These are phyloP conservation scores for Tor tambroides DNA, from an alignment of 2,113 vertebrate species.

Conservation along the genomic window DNA sequence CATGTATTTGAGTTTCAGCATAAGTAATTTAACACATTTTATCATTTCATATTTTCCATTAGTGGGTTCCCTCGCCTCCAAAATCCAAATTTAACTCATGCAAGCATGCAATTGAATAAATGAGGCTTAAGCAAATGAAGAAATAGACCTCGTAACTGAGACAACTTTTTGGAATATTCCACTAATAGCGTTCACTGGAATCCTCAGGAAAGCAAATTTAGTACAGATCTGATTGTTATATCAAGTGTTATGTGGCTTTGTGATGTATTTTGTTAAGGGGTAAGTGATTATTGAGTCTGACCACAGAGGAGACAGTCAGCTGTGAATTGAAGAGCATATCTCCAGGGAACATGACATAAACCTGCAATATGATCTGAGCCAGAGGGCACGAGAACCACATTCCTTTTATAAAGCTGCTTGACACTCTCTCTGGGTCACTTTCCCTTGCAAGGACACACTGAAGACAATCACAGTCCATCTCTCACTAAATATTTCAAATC, in stretches of 20 bases:
- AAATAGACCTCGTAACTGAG: neutral
- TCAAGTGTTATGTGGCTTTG: slow-evolving; percentile 37
- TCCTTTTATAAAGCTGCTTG: slow-evolving; percentile 17
- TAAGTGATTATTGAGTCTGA: slow-evolving; percentile 22
- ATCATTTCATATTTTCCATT: neutral
- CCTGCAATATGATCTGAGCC: slow-evolving; percentile 38
- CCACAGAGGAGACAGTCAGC: slow-evolving; percentile 32
- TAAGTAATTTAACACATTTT: neutral
- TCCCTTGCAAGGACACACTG: slow-evolving; percentile 25
- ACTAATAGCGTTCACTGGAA: neutral
- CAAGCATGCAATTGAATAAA: neutral
- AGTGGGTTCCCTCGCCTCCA: neutral
- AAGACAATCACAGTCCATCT: slow-evolving; percentile 10
- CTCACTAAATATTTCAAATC: slow-evolving; percentile 12
- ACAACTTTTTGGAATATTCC: neutral
- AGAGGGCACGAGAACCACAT: slow-evolving; percentile 4
- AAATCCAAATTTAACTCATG: neutral
- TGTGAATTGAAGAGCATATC: slow-evolving; percentile 35
- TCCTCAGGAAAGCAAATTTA: neutral
- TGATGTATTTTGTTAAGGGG: slow-evolving; percentile 22
- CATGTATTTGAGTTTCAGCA: neutral
- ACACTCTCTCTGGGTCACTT: slow-evolving; percentile 12
- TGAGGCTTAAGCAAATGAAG: neutral
- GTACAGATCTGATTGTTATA: slow-evolving; percentile 29
- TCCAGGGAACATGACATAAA: slow-evolving; percentile 40